These are phyloP conservation scores for Canis aureus DNA, from an alignment of 2,113 vertebrate genomes.

Conservation along the genomic window DNA sequence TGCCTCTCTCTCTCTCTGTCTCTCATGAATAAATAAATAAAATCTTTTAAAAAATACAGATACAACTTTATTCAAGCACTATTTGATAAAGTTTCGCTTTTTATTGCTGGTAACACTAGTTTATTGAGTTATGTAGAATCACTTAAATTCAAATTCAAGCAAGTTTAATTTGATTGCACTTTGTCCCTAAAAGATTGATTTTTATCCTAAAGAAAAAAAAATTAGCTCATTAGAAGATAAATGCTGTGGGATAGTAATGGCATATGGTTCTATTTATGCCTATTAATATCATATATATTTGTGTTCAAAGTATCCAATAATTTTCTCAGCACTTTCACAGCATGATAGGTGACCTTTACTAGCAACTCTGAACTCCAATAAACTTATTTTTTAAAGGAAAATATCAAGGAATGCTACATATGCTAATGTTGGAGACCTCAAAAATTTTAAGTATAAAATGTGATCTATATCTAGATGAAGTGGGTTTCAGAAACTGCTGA, in stretches of 20 bases:
- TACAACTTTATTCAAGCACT: background rate
- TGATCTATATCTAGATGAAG: background rate
- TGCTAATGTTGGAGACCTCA: background rate
- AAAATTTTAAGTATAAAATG: constrained; percentile 1
- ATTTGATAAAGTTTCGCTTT: background rate
- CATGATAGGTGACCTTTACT: background rate
- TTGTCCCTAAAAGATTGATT: background rate
- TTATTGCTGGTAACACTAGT: constrained; percentile 20
- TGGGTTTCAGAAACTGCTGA: background rate
- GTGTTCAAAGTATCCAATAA: background rate
- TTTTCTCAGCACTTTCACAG: background rate
- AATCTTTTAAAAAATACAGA: background rate
- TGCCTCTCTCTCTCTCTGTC: too few species aligned
- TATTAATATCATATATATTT: background rate
- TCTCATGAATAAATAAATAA: too few species aligned
- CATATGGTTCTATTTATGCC: background rate
- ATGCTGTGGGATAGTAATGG: background rate
- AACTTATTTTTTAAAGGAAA: background rate
- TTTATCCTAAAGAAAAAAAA: constrained; percentile 13
- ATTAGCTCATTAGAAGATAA: background rate
- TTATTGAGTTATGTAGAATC: background rate
- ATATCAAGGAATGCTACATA: background rate
- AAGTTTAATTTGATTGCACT: constrained; percentile 25
- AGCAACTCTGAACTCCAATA: constrained; percentile 3
- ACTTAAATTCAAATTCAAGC: constrained; percentile 50